phyloP scores from a whole-genome alignment of 2,113 vertebrate genomes.

The Microcebus jonahi region DNA sequence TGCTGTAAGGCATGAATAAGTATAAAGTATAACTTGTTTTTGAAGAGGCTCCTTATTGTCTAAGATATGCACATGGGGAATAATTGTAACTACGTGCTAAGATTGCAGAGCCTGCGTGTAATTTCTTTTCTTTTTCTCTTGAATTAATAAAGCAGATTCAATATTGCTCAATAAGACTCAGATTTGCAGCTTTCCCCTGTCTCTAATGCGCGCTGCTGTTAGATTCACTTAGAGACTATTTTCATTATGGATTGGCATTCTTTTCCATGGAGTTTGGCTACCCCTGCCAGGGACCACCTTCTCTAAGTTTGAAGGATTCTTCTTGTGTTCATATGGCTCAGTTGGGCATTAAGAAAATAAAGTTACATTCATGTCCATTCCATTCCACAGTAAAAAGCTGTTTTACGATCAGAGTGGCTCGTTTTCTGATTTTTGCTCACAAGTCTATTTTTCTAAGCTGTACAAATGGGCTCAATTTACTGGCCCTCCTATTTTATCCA shows the following conservation, averaged over 20 bases:
- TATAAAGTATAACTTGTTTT: conserved; percentile 72
- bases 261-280: background rate
- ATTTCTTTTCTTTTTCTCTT: conserved; percentile 66
- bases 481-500: background rate
- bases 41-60: conserved; percentile 70
- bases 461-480: background rate
- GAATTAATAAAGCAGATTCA: conserved; percentile 71
- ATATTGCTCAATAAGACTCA: conserved; percentile 28
- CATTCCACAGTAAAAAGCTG: background rate
- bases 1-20: conserved; percentile 68
- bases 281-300: background rate
- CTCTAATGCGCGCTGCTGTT: background rate
- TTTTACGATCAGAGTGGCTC: background rate
- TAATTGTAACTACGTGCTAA: conserved; percentile 41
- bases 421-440: background rate
- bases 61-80: conserved; percentile 53
- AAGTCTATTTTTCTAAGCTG: background rate
- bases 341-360: background rate
- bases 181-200: background rate
- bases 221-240: background rate
- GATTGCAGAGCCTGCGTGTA: conserved; percentile 16
- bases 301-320: background rate
- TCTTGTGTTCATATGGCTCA: background rate
- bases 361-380: background rate
- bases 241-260: background rate